Percentiles rank a stretch among this genome's conserved stretches.
Conservation (phyloP, 2,113 vertebrate genomes). For the Chionis minor region DNA sequence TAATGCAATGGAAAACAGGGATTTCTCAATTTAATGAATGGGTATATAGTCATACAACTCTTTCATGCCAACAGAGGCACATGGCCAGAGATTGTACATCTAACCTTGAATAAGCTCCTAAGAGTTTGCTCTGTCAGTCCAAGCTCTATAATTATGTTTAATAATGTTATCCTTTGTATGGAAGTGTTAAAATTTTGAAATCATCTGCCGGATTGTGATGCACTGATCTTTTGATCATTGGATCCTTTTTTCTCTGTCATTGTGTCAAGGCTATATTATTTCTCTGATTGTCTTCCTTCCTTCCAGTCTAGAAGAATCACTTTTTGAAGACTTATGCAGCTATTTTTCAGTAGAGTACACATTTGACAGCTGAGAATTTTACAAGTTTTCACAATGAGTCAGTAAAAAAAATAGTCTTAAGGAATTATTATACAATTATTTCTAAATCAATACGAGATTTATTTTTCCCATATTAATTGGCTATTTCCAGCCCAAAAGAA, state of each 20-base stretch:
- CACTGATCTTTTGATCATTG: neutral
- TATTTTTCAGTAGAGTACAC: neutral
- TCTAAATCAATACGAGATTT: neutral
- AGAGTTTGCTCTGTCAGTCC: neutral
- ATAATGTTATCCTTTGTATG: neutral
- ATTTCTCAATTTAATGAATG: neutral
- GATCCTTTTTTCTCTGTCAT: neutral
- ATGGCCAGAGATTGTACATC: neutral
- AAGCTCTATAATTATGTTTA: neutral
- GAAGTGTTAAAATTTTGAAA: neutral
- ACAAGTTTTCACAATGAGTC: neutral
- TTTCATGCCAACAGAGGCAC: neutral
- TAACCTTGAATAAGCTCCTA: neutral
- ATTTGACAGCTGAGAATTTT: neutral
- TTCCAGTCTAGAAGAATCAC: neutral
- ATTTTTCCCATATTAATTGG: neutral
- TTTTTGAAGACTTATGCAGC: neutral
- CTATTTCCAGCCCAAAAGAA: neutral
- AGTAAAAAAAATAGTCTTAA: neutral
- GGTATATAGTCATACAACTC: neutral
- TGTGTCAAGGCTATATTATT: neutral
- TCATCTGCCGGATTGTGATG: neutral
- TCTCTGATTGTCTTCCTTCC: neutral
- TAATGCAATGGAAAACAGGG: neutral
- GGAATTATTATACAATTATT: neutral